Base-by-base conservation (phyloP, 1,140 invertebrate genomes). In the Ptiloglossa arizonensis region DNA sequence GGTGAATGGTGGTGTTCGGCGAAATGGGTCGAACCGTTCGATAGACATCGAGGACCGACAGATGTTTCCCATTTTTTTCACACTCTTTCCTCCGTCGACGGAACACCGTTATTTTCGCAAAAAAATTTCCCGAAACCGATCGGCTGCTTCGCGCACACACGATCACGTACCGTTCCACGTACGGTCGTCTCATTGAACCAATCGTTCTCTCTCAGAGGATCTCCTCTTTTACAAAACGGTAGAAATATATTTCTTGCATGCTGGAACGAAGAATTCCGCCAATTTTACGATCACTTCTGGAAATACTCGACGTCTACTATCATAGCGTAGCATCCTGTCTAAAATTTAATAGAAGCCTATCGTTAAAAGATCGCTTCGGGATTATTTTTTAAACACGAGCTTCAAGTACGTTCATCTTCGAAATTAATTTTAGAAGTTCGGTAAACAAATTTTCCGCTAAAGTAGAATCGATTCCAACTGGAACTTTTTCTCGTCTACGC, bases 61-160 rank as follows among this genome's bases (percentile, higher is more conserved):
- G 89, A 90, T 90, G 89, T 90, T 90, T 89, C 89, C 86, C 79
- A 89, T 87, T 90, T 90, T 90, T 90, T 90, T 87, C 59, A 52
- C 74, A 71, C 71, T 80, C 79, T 78, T 69, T 80, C 41, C 86
- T 83, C 83, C 82, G 72, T 85, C 78, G 79, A 81, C 64, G 82
- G 82, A 90, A 88, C 86, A 79, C 87, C 89, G 89, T 90, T 90
- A 90, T 86, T 89, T 90, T 89, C 79, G 87, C 87, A 90, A 90
- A 90, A 88, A 90, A 90, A 86, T 80, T 72, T 82, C 87, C 87
- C 85, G 83, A 82, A 89, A 89, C 85, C 82, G 84, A 88, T 85
- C 87, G 84, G 60, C 54, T 85, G 78, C 78, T 68, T 74, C 73
- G 74, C 79, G 64, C 74, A 71, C 67, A 75, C 63, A 52, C 54